Conservation (phyloP, 2,888 invertebrate species). For the Hymenopus coronatus region DNA sequence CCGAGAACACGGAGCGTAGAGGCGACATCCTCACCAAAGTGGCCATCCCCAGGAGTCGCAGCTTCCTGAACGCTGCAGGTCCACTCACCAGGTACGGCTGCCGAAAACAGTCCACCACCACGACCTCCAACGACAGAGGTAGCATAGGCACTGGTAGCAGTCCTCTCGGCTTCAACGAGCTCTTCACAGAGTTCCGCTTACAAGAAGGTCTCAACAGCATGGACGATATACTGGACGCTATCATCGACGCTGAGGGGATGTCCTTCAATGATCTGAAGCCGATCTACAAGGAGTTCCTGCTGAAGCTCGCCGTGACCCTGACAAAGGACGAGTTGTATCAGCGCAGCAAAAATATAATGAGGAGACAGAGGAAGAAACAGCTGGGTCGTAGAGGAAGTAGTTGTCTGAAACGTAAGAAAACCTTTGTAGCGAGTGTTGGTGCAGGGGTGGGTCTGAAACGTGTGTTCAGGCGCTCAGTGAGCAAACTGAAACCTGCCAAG, state of each 20-base stretch:
- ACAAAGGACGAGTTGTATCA: slow-evolving; percentile 91
- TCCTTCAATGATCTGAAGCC: slow-evolving; percentile 90
- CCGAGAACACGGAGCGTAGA: slow-evolving; percentile 38
- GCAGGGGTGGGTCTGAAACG: slow-evolving; percentile 51
- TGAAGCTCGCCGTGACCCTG: slow-evolving; percentile 81
- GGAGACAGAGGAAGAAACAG: slow-evolving; percentile 70
- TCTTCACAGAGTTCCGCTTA: slow-evolving; percentile 82
- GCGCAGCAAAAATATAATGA: slow-evolving; percentile 86
- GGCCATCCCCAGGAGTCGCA: slow-evolving; percentile 80
- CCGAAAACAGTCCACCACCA: slow-evolving; percentile 4
- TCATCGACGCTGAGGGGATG: slow-evolving; percentile 90
- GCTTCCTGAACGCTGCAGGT: slow-evolving; percentile 79
- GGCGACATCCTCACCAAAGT: slow-evolving; percentile 84
- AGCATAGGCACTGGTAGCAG: slow-evolving; percentile 60
- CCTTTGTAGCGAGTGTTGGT: slow-evolving; percentile 54
- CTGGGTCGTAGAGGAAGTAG: slow-evolving; percentile 55
- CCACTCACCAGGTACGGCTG: slow-evolving; percentile 58
- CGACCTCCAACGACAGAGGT: not conserved
- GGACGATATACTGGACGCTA: slow-evolving; percentile 83
- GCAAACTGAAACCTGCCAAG: slow-evolving; percentile 34
- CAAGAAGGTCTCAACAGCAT: slow-evolving; percentile 85
- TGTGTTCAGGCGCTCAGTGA: slow-evolving; percentile 59
- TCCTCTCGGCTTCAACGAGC: slow-evolving; percentile 80
- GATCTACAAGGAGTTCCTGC: slow-evolving; percentile 83
- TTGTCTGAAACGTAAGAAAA: slow-evolving; percentile 46